A percentile compares a stretch with the other conserved stretches of the same genome.
These are phyloP conservation scores for Strigops habroptila DNA, from an alignment of 2,113 vertebrate genomes.

Conservation along the genomic window DNA sequence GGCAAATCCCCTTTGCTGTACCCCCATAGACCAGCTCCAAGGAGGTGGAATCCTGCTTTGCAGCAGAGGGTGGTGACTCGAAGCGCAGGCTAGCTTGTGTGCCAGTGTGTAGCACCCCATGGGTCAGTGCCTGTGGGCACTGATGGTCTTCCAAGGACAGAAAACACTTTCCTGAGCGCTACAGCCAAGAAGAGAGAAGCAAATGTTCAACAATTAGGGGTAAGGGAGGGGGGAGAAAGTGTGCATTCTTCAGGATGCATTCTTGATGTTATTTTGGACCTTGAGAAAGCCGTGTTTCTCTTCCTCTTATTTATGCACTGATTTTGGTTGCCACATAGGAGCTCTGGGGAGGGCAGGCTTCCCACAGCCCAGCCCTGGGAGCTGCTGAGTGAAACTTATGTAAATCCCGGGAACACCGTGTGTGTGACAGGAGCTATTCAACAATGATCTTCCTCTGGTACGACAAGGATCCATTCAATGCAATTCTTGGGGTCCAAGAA, in stretches of 20 bases:
- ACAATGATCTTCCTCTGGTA: slow-evolving; percentile 52
- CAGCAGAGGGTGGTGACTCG: background rate
- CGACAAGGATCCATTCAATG: slow-evolving; percentile 40
- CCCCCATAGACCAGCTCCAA: background rate
- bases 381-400: slow-evolving; percentile 48
- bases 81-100: background rate
- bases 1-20: background rate
- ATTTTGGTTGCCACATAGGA: slow-evolving; percentile 2
- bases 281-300: background rate
- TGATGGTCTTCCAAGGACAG: background rate
- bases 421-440: slow-evolving; percentile 24
- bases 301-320: slow-evolving; percentile 30
- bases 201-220: background rate
- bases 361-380: background rate
- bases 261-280: slow-evolving; percentile 23
- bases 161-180: background rate
- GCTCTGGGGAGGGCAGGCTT: background rate
- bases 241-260: background rate
- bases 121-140: background rate
- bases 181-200: background rate
- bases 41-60: background rate
- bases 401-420: background rate
- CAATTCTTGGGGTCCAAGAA: slow-evolving; percentile 28
- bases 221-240: background rate
- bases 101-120: background rate